Evolutionary conservation across 2,888 invertebrate genomes (phyloP), one percentile per base, ranked within the genome.

Genomic region (Willowsia nigromaculata): DNA sequence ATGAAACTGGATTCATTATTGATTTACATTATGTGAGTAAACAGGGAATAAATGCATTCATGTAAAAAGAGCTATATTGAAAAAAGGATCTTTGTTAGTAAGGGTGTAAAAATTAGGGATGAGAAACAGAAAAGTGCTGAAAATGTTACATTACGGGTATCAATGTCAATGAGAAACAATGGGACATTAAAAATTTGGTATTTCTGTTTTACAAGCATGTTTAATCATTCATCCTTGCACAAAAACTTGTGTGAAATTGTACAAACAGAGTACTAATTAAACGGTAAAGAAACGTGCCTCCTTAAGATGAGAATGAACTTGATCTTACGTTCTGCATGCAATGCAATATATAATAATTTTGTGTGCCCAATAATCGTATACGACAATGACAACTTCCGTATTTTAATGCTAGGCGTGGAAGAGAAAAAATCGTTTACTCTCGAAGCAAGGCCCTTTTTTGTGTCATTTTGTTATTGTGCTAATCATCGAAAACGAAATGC

Each of bases 391-490:
- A 84, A 84, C 83, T 84, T 84, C 83, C 83, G 68, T 84, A 68
- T 50, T 84, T 84, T 84, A 68, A 84, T 53, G 83, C 5, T 56
- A 85, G 85, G 85, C 76, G 85, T 85, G 85, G 56, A 56, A 43
- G 33, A 71, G 71, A 71, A 53, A 84, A 84, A 68, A 82, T 71
- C 33, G 65, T 71, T 53, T 84, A 53, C 68, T 53, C 47, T 30
- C 50, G 37, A 89, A 43, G 53, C 89, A 89, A 89, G 84, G 89
- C 53, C 74, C 78, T 78, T 84, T 88, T 88, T 83, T 83, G 33
- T 78, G 65, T 65, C 83, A 83, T 62, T 62, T 47, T 53, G 25
- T 43, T 59, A 81, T 59, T 80, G 37, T 74, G 43, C 50, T 87
- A 88, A 88, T 88, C 83, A 88, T 78, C 53, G 37, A 84, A 76